Conservation (phyloP, 2,113 vertebrate species). For the Gobius niger region DNA sequence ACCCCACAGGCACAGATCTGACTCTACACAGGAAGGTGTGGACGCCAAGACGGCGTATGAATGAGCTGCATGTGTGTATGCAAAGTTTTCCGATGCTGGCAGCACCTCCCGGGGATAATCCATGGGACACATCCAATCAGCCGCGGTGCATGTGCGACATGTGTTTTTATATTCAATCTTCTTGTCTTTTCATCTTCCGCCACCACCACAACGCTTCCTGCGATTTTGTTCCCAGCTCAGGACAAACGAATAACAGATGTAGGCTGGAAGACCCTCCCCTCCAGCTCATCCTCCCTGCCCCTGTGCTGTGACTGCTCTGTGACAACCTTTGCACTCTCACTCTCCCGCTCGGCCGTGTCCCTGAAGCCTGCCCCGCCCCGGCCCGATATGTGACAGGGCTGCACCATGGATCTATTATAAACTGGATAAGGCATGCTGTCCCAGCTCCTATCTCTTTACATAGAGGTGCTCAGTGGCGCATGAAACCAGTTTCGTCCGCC, state of each 20-base stretch:
- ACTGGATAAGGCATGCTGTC: too few species aligned
- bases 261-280: constrained; percentile 80
- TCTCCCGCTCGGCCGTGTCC: constrained; percentile 47
- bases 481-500: too few species aligned
- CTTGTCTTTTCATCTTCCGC: constrained; percentile 95
- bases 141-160: constrained; percentile 83
- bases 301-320: constrained; percentile 62
- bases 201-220: constrained; percentile 94
- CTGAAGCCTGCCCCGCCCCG: constrained; percentile 60
- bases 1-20: constrained; percentile 52
- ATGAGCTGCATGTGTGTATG: constrained; percentile 34
- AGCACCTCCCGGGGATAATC: constrained; percentile 59
- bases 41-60: constrained; percentile 48
- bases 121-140: constrained; percentile 86
- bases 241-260: constrained; percentile 99
- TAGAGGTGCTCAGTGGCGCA: too few species aligned
- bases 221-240: constrained; percentile 92
- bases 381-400: constrained; percentile 63
- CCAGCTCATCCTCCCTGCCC: constrained; percentile 77
- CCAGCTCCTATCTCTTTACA: too few species aligned
- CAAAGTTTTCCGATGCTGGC: constrained; percentile 58
- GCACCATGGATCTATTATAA: too few species aligned
- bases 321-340: constrained; percentile 87
- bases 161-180: constrained; percentile 85
- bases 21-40: constrained; percentile 29